Evolutionary conservation across 1,140 invertebrate species (phyloP).

Genomic region (Myzus persicae): DNA sequence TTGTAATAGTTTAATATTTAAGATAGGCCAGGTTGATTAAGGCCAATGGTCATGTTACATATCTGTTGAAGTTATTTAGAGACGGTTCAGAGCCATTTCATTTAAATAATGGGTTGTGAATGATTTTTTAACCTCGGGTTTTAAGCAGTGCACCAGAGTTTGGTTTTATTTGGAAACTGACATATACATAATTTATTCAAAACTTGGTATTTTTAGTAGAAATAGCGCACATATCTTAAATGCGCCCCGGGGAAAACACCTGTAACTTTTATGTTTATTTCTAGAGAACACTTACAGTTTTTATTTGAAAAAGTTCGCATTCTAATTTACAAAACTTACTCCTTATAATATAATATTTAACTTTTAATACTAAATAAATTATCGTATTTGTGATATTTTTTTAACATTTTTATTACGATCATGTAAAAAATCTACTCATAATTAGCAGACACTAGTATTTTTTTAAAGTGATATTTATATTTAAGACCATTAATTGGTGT

Average conservation of each 20-base stretch:
- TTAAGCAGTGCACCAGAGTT: neutral
- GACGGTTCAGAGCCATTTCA: neutral
- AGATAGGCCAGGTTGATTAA: neutral
- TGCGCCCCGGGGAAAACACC: neutral
- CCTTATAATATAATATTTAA: neutral
- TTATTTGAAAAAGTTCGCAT: neutral
- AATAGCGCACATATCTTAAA: neutral
- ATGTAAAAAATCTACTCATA: neutral
- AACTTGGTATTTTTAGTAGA: neutral
- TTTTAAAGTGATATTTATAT: neutral
- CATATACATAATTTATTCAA: neutral
- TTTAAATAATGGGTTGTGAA: neutral
- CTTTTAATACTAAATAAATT: neutral
- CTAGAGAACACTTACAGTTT: neutral
- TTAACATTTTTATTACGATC: neutral
- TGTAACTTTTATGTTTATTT: constrained; percentile 10
- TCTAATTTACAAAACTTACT: neutral
- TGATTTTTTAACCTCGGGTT: neutral
- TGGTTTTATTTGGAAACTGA: neutral
- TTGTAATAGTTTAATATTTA: neutral
- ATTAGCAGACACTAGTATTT: neutral
- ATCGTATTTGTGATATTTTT: neutral
- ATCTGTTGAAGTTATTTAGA: neutral
- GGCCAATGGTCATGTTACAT: neutral
- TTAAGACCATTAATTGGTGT: neutral